Percentiles rank a stretch among this genome's conserved stretches.
phyloP scores from a whole-genome alignment of 2,888 invertebrate species.

The Phytoseiulus persimilis region DNA sequence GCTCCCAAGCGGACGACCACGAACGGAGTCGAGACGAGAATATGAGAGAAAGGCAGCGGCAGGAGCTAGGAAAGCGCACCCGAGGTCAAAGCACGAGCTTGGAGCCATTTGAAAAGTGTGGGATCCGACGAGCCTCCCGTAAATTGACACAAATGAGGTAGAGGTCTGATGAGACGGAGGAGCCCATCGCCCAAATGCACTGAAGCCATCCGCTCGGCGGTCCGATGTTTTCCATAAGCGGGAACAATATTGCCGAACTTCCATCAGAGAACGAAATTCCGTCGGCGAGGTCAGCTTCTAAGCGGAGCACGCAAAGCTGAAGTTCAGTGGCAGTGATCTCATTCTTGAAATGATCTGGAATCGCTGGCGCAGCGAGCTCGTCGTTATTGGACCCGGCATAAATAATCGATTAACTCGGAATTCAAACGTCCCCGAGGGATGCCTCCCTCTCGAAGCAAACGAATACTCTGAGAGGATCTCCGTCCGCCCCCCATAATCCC shows the following conservation, averaged over 20 bases:
- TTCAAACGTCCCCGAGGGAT: no score
- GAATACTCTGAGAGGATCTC: no score
- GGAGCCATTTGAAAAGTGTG: not conserved
- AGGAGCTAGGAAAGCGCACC: not conserved
- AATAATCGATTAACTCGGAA: no score
- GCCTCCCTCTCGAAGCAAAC: no score
- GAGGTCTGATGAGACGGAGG: not conserved
- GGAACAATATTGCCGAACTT: not conserved
- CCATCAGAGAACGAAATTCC: not conserved
- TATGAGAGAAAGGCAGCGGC: not conserved
- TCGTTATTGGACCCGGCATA: no score
- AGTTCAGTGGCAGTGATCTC: no score
- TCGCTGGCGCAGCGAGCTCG: no score
- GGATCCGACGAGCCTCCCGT: not conserved
- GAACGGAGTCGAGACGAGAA: not conserved
- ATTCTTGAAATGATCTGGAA: no score
- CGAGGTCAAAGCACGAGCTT: not conserved
- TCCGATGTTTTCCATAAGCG: not conserved
- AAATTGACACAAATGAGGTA: not conserved
- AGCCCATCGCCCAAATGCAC: not conserved
- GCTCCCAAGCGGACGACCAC: no score
- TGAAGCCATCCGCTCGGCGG: not conserved
- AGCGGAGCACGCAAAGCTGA: no score
- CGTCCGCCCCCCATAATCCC: no score
- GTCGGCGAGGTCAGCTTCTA: not conserved